Base-by-base conservation (phyloP, 1,140 invertebrate species). In the Venturia canescens region DNA sequence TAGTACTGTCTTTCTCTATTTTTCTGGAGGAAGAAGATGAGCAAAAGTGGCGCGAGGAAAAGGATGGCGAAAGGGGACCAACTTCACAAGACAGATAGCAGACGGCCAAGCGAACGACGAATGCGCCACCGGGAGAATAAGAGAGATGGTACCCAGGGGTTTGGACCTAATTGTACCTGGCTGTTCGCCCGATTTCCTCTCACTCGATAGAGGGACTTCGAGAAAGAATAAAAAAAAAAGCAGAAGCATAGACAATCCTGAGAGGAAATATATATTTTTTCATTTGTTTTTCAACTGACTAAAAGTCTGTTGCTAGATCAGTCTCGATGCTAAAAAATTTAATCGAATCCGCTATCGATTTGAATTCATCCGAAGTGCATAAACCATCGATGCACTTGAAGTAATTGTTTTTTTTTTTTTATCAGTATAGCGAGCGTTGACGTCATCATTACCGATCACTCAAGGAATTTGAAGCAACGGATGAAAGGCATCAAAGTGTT, bases 71-170 rank as follows among this genome's bases (percentile, higher is more conserved):
- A 74, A 16, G 70, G 79, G 57, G 13, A 60, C 18, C 63, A 29
- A 44, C 18, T 29, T 26, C 50, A 23, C 75, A 50, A 27, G 57
- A 77, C 75, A 21, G 29, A 60, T 38, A 77, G 70, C 57, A 66
- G 50, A 57, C 70, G 48, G 69, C 67, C 26, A 80, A 72, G 69
- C 50, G 70, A 72, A 71, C 57, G 79, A 72, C 67, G 66, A 77
- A 77, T 50, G 75, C 60, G 75, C 57, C 18, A 44, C 57, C 57
- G 75, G 60, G 57, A 78, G 80, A 82, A 82, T 82, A 78, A 82
- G 76, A 82, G 71, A 69, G 79, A 82, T 82, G 76, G 76, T 71
- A 50, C 80, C 80, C 80, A 79, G 48, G 76, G 80, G 80, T 82
- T 71, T 31, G 53, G 69, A 82, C 80, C 75, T 82, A 82, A 82